These are phyloP conservation scores for Uria aalge DNA, from an alignment of 2,113 vertebrate species.

Conservation along the genomic window DNA sequence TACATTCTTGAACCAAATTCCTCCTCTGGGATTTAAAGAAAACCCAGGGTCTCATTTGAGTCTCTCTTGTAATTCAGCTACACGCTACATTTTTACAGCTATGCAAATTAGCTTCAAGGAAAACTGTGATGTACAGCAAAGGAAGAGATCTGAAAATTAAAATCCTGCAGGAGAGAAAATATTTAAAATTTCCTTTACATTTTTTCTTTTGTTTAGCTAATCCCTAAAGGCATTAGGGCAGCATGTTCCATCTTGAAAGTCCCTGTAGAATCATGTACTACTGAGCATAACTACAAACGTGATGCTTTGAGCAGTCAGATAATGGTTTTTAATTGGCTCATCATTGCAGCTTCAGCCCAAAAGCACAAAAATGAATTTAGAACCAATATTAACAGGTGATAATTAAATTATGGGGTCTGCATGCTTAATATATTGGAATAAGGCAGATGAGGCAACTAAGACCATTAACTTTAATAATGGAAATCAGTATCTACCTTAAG, in stretches of 20 bases:
- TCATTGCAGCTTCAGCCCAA: slow-evolving; percentile 66
- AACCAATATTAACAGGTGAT: slow-evolving; percentile 74
- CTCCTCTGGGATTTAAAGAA: slow-evolving; percentile 52
- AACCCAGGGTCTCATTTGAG: slow-evolving; percentile 24
- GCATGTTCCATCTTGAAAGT: slow-evolving; percentile 42
- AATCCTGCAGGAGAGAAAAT: slow-evolving; percentile 44
- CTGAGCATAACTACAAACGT: slow-evolving; percentile 44
- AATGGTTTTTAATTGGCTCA: slow-evolving; percentile 72
- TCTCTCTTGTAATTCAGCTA: slow-evolving; percentile 41
- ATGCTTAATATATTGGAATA: slow-evolving; percentile 62
- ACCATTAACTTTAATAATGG: slow-evolving; percentile 68
- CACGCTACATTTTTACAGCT: background rate
- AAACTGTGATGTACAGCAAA: slow-evolving; percentile 29
- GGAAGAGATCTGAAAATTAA: slow-evolving; percentile 37
- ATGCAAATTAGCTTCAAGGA: slow-evolving; percentile 36
- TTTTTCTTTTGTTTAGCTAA: slow-evolving; percentile 53
- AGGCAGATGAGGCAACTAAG: slow-evolving; percentile 62
- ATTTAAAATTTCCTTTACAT: slow-evolving; percentile 59
- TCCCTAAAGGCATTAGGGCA: slow-evolving; percentile 53
- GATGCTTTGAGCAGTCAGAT: slow-evolving; percentile 66
- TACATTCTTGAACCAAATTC: slow-evolving; percentile 32
- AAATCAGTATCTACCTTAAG: slow-evolving; percentile 54
- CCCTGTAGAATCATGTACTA: slow-evolving; percentile 35
- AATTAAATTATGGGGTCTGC: slow-evolving; percentile 74
- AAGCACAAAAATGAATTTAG: slow-evolving; percentile 71